Conservation (phyloP, 2,113 vertebrate genomes). For the Reinhardtius hippoglossoides region DNA sequence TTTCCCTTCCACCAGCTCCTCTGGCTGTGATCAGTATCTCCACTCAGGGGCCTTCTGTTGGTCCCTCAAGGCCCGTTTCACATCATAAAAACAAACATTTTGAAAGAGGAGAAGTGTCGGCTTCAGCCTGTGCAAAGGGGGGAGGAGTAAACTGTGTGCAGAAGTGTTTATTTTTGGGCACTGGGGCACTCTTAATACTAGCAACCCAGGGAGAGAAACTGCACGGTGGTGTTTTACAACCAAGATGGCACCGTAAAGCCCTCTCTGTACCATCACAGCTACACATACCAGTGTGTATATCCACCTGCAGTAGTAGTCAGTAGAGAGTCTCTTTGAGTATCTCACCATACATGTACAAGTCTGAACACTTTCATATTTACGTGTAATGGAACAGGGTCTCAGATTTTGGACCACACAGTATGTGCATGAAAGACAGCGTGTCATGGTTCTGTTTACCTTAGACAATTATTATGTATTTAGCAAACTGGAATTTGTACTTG, state of each 20-base stretch:
- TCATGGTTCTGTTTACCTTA: neutral
- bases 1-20: conserved; percentile 42
- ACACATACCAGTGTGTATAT: neutral
- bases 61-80: conserved; percentile 69
- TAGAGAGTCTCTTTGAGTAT: neutral
- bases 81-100: conserved; percentile 72
- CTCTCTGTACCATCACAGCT: neutral
- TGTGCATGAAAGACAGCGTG: neutral
- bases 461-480: neutral
- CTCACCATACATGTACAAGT: neutral
- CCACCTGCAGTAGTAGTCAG: neutral
- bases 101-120: conserved; percentile 49
- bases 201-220: conserved; percentile 32
- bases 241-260: conserved; percentile 25
- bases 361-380: neutral
- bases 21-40: conserved; percentile 66
- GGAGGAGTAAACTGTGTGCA: conserved; percentile 61
- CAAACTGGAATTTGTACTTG: too few relatives aligned
- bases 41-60: conserved; percentile 64
- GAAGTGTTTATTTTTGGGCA: conserved; percentile 58
- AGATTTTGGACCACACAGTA: neutral
- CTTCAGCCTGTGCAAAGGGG: conserved; percentile 33
- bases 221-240: conserved; percentile 15
- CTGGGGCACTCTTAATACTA: conserved; percentile 31
- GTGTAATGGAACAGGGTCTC: neutral